Evolutionary conservation across 2,888 invertebrate species (phyloP).

Genomic region (Chrysolina oricalcia): DNA sequence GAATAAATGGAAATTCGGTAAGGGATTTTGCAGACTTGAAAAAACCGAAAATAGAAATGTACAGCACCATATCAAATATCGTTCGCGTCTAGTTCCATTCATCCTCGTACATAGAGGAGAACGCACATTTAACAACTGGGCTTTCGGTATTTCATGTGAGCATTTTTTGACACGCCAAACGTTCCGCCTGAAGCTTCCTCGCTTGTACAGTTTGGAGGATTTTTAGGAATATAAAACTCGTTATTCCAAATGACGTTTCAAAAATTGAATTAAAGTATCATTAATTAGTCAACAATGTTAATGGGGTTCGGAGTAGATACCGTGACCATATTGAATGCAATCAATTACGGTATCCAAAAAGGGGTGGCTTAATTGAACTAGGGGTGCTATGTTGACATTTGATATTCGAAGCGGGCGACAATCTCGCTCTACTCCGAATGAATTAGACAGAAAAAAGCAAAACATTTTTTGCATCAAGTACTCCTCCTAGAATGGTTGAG

Average conservation of each 20-base stretch:
- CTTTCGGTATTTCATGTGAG: no score
- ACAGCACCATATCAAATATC: no score
- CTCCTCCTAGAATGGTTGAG: no score
- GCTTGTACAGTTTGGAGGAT: neutral
- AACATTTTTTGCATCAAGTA: no score
- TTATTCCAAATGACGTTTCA: neutral
- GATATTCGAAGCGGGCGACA: neutral
- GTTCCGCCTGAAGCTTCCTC: neutral
- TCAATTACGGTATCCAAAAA: slow-evolving; percentile 45
- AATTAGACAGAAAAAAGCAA: neutral
- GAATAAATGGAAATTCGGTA: no score
- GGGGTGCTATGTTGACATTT: slow-evolving; percentile 41
- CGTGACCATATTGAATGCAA: slow-evolving; percentile 45
- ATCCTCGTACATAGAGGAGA: no score
- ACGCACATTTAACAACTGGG: no score
- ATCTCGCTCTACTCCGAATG: neutral
- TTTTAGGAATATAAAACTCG: neutral
- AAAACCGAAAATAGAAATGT: no score
- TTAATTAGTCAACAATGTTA: slow-evolving; percentile 16
- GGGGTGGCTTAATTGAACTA: slow-evolving; percentile 43
- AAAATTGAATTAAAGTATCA: slow-evolving; percentile 21
- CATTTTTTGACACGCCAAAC: neutral
- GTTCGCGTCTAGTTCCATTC: no score
- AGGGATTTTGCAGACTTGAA: no score
- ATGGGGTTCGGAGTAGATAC: slow-evolving; percentile 19